Evolutionary conservation across 2,888 invertebrate species (phyloP), one percentile per base, ranked within the genome.

Genomic region (Drosophila kokeensis): DNA sequence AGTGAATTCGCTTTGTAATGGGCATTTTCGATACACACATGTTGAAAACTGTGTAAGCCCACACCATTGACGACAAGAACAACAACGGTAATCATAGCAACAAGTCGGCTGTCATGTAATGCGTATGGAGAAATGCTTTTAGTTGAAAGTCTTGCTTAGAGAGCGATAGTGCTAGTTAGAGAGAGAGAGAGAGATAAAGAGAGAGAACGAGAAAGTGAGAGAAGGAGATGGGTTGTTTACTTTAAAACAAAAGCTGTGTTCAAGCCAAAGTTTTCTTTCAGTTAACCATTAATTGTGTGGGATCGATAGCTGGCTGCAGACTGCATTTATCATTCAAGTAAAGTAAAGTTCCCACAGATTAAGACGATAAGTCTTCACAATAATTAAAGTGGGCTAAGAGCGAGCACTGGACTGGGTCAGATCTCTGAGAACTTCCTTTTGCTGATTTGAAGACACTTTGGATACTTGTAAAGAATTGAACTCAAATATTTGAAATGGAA

Each of bases 221-320:
- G 27, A 49, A 13, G 24, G 21, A 36, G 18, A 40, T 45, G 45
- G 29, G n/a, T 30, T 30, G 55, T 27, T 38, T 54, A 45, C 52
- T 53, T 54, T 80, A 82, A 82, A 80, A 80, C 62, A 79, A 80
- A 80, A 82, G 60, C 76, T 71, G 53, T 80, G 82, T 79, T 82
- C 55, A 60, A 64, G 21, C 29, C 27, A 50, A 66, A 66, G 15
- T 48, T 62, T 79, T 67, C 60, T 40, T 29, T 36, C 36, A 48
- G 52, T 32, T 24, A 34, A n/a, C 45, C 61, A 65, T 79, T 57
- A 60, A 65, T 70, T 65, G n/a, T 36, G 38, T 54, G 58, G 27
- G 60, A 36, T 50, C 36, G 24, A 60, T 40, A 27, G 59, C 30
- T 40, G 29, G n/a, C n/a, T n/a, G n/a, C 50, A 73, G 59, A 21